Base-by-base conservation (phyloP, 2,888 invertebrate genomes). In the Celastrina argiolus region DNA sequence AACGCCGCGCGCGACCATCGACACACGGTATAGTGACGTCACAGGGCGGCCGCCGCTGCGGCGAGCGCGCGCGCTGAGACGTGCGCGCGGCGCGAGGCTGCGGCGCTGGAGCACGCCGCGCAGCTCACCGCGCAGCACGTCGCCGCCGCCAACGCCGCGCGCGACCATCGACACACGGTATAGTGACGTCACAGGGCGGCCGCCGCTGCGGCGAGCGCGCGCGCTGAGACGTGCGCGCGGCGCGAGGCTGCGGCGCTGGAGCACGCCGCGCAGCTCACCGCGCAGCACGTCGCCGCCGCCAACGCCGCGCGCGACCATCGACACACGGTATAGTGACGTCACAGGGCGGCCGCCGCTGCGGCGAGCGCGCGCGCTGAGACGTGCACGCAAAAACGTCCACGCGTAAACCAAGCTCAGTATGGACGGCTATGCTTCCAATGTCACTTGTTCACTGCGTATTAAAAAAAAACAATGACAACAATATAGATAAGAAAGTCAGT, bases 31-130 rank as follows among this genome's bases (percentile, higher is more conserved):
- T 36, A 14, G 8, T 22, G 42, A 10, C 45, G n/a, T 41, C 31
- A 0, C 67, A 88, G 88, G 36, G 89, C 78, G 34, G 80, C 82
- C 16, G 65, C 87, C 26, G 69, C 74, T 0, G 70, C 71, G 0
- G 84, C 84, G 70, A 78, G 84, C 0, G 89, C 88, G 1, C 74
- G 77, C 1, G 86, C 85, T 0, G 88, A 86, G 73, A 88, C 88
- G 0, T 87, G 88, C 77, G 81, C 81, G 14, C 74, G 85, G 0
- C 71, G 89, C 1, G 89, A 90, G 75, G 89, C 89, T 0, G 79
- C 81, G 39, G 89, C 88, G 16, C 74, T 89, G 0, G 79, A 84
- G 67, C 89, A 90, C 76, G 83, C 88, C 7, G 88, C 88, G n/a
- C 66, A 70, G 0, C 79, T 90, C 63, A 89, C 89, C 1, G 82